Percentiles rank a stretch among this genome's conserved stretches.
These are phyloP conservation scores for Calliphora vicina DNA, from an alignment of 1,140 invertebrate genomes.

Conservation along the genomic window DNA sequence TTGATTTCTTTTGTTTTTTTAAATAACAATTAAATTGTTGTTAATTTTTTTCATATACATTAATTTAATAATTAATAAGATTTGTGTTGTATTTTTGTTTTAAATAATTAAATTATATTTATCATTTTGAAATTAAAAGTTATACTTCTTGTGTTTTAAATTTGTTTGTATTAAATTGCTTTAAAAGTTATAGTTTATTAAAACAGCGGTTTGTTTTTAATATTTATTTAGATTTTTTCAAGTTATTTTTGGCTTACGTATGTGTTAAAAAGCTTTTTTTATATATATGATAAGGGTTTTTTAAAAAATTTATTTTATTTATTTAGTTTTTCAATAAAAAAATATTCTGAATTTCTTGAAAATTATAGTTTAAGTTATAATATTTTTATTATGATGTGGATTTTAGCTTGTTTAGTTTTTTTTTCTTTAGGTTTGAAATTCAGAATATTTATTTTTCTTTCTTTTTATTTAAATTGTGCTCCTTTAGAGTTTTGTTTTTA, in stretches of 20 bases:
- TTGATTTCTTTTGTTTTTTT: background rate
- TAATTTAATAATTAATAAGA: background rate
- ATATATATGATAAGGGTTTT: background rate
- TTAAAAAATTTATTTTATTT: background rate
- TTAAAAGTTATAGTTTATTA: slow-evolving; percentile 1
- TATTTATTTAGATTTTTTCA: background rate
- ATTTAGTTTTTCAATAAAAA: background rate
- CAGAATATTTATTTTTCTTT: background rate
- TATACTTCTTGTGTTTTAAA: background rate
- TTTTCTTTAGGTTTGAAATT: background rate
- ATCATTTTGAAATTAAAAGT: background rate
- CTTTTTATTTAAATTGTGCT: slow-evolving; percentile 22
- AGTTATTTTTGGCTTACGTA: slow-evolving; percentile 22
- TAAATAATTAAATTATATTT: background rate
- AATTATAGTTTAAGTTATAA: background rate
- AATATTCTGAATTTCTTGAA: background rate
- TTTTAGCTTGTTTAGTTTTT: background rate
- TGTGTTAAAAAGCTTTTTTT: slow-evolving; percentile 27
- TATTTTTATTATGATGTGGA: background rate
- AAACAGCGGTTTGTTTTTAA: background rate
- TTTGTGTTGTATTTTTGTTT: background rate
- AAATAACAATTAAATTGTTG: slow-evolving; percentile 31
- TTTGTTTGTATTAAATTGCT: slow-evolving; percentile 1
- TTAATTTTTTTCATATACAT: background rate
- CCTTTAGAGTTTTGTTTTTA: slow-evolving; percentile 18